Percentiles rank a stretch among this genome's conserved stretches.
Evolutionary conservation across 2,797 vertebrate species (phyloP).

Genomic region (Spinus olivaceus): DNA sequence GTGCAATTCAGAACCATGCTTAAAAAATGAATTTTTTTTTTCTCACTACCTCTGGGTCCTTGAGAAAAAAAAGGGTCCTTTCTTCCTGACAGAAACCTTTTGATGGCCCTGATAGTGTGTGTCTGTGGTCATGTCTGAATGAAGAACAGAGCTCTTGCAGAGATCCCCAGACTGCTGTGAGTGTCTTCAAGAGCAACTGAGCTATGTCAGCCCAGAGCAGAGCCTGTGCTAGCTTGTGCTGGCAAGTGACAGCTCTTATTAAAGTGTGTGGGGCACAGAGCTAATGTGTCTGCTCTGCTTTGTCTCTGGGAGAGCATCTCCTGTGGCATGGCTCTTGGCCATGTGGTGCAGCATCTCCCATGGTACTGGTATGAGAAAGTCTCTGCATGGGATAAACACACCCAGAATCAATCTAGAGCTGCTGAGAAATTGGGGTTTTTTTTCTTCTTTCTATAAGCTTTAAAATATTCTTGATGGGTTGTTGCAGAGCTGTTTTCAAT

Average conservation of each 20-base stretch:
- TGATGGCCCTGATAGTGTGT: neutral
- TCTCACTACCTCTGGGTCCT: neutral
- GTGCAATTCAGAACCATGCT: neutral
- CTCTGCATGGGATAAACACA: neutral
- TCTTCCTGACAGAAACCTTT: neutral
- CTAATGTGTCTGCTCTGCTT: neutral
- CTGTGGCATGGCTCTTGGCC: neutral
- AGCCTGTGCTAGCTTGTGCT: neutral
- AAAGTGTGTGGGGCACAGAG: neutral
- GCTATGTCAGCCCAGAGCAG: neutral
- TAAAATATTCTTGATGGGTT: neutral
- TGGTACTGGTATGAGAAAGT: neutral
- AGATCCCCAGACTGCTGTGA: neutral
- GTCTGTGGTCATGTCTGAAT: neutral
- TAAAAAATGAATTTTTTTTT: neutral
- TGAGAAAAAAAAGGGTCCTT: neutral
- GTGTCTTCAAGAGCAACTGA: neutral
- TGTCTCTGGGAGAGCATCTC: neutral
- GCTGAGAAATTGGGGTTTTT: neutral
- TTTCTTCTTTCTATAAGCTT: neutral
- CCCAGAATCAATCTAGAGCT: neutral
- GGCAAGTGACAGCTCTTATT: neutral
- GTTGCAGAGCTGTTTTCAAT: neutral
- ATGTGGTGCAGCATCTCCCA: accelerated
- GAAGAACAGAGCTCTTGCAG: neutral